Percentiles rank a stretch among this genome's conserved stretches.
Evolutionary conservation across 2,113 vertebrate genomes (phyloP).

Genomic region (Noctilio leporinus): DNA sequence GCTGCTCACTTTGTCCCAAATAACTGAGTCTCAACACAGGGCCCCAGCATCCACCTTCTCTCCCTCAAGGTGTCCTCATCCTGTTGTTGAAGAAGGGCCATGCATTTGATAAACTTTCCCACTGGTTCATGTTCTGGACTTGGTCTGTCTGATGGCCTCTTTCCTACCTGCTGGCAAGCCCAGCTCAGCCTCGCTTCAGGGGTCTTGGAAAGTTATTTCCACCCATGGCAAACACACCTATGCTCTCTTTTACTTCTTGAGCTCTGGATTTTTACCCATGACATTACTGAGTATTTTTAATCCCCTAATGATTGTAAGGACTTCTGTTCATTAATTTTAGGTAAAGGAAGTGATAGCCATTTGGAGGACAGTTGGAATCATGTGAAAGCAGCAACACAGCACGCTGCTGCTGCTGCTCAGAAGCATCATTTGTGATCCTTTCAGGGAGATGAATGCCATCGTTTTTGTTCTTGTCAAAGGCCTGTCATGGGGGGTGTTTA

Average conservation of each 20-base stretch:
- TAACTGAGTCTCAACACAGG: fast-evolving
- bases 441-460: background rate
- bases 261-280: background rate
- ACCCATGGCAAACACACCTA: background rate
- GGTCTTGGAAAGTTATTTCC: background rate
- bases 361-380: background rate
- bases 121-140: fast-evolving
- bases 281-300: background rate
- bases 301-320: background rate
- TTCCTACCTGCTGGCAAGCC: background rate
- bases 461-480: background rate
- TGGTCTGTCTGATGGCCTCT: background rate
- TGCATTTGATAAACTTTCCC: background rate
- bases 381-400: too few relatives aligned
- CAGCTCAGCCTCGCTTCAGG: fast-evolving
- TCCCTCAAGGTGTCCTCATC: background rate
- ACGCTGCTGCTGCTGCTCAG: background rate
- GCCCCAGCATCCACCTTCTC: background rate
- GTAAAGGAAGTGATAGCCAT: background rate
- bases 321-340: background rate
- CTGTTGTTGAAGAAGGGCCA: background rate
- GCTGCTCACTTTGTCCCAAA: too few relatives aligned
- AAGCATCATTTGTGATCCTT: too few relatives aligned
- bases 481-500: background rate
- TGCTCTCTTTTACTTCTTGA: background rate